Evolutionary conservation across 1,140 invertebrate genomes (phyloP).

Genomic region (Bombyx mori): ASM3026992v2 NC_085111.1:9168001-9168500

Average conservation of each 20-base stretch:
- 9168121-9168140: too few species aligned
- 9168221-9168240: conserved; percentile 5
- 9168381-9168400: not conserved
- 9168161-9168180: too few species aligned
- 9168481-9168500: too few species aligned
- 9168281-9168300: conserved; percentile 9
- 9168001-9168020: too few species aligned
- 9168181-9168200: conserved; percentile 7
- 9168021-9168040: too few species aligned
- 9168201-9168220: conserved; percentile 11
- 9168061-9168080: too few species aligned
- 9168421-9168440: not conserved
- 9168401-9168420: not conserved
- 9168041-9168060: too few species aligned
- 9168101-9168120: too few species aligned
- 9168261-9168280: conserved; percentile 15
- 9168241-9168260: conserved; percentile 8
- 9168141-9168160: too few species aligned
- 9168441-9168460: too few species aligned
- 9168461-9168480: too few species aligned
- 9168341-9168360: conserved; percentile 20
- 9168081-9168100: too few species aligned
- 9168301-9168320: conserved; percentile 17
- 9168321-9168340: conserved; percentile 22
- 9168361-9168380: not conserved